Base-by-base conservation (phyloP, 2,888 invertebrate species). In the Orchestes rusci region DNA sequence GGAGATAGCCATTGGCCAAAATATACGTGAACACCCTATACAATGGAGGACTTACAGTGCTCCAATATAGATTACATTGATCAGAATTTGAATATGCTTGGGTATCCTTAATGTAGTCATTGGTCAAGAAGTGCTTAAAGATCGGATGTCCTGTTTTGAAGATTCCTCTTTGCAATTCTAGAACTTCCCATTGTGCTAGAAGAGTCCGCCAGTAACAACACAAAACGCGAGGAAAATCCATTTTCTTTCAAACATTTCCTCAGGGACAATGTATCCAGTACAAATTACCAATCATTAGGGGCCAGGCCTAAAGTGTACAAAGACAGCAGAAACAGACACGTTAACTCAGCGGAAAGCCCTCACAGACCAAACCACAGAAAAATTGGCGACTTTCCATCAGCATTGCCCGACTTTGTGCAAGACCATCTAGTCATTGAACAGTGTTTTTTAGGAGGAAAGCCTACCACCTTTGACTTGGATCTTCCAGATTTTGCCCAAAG, bases 241-340 rank as follows among this genome's bases (percentile, higher is more conserved):
- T 86, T 89, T 67, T 89, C 89, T 42, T 87, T 90, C 59, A 84
- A 88, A 63, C 88, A 88, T 64, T 90, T 90, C 64, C 67, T 89
- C 55, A 82, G 81, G 61, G 45, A 51, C 12, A 51, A 47, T 38
- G 19, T 46, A 42, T 76, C 81, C 50, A 72, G 72, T 18, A 45
- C 29, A 34, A 79, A 75, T 51, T 80, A 80, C 62, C 77, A 78
- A 59, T 75, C 72, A 58, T 80, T 82, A 46, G 88, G 88, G 29
- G 86, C 88, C 17, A 74, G 86, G 54, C 87, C 87, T 3, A 89
- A 88, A 70, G 80, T 86, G 51, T 76, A 73, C 57, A 42, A 42
- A 16, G 42, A 46, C 16, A 39, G 15, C 31, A 23, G 46, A 20
- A 30, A 38, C n/a, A 49, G 45, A 19, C 37, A 41, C 29, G 36